phyloP scores from a whole-genome alignment of 2,113 vertebrate species.

The Puma concolor region DNA sequence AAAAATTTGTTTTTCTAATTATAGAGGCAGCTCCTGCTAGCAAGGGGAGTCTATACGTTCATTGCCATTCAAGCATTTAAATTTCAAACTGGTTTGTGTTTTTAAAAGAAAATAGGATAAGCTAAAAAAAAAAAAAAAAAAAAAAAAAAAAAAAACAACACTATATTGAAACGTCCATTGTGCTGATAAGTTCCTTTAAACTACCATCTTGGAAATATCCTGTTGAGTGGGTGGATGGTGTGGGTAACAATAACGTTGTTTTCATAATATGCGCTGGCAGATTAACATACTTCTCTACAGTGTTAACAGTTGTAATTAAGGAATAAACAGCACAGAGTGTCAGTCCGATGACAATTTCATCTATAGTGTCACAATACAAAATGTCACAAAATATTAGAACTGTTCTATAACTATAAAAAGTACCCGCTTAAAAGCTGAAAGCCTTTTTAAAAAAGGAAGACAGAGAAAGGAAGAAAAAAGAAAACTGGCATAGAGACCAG shows the following conservation, averaged over 20 bases:
- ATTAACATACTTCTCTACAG: constrained; percentile 88
- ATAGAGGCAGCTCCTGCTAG: background rate
- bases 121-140: constrained; percentile 72
- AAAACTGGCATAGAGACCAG: constrained; percentile 82
- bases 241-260: constrained; percentile 91
- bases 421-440: constrained; percentile 81
- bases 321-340: constrained; percentile 90
- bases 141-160: constrained; percentile 75
- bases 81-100: constrained; percentile 47
- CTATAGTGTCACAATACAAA: constrained; percentile 91
- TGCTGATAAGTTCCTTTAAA: constrained; percentile 82
- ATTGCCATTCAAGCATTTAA: background rate
- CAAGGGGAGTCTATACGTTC: background rate
- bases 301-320: constrained; percentile 91
- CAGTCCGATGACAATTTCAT: constrained; percentile 91
- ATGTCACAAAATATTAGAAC: constrained; percentile 91
- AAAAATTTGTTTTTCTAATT: background rate
- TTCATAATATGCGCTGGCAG: constrained; percentile 90
- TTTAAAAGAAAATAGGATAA: constrained; percentile 69
- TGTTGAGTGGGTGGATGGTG: constrained; percentile 89
- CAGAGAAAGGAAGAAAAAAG: constrained; percentile 72
- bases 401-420: constrained; percentile 88
- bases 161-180: constrained; percentile 79
- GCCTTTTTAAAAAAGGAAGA: constrained; percentile 67
- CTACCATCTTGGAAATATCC: constrained; percentile 87